Base-by-base conservation (phyloP, 2,797 vertebrate genomes). In the Coendou prehensilis region DNA sequence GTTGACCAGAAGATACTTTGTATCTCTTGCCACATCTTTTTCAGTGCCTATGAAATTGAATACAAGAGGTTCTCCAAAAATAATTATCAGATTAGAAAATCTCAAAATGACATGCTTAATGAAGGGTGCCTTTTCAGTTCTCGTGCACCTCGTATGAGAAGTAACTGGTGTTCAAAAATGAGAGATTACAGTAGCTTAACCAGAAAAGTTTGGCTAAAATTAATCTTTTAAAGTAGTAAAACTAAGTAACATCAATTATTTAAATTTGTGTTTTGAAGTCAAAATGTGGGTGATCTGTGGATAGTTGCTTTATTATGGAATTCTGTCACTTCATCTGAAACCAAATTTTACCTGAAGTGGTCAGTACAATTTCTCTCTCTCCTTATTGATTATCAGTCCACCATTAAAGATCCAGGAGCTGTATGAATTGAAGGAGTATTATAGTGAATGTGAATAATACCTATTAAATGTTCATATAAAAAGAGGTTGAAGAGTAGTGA, bases 241-340 rank as follows among this genome's bases (percentile, higher is more conserved):
- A 45, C 28, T 71, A 81, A 79, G 20, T 75, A 50, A 67, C 80
- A 87, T 87, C 41, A 56, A 69, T 85, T 9, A 82, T 63, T 78
- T 61, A 94, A 81, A 56, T 83, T 93, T 91, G 18, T 20, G 81
- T 59, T 93, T 97, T 89, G 69, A 92, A 89, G 5, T 28, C 83
- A 95, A 14, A 30, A 78, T 88, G 41, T 63, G 17, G 17, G 18
- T 71, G 59, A 82, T 47, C 22, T 18, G 37, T 90, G 54, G 28
- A 75, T 64, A 84, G 33, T 57, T 80, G 69, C 28, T 91, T 82
- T 73, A 78, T 75, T 76, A 50, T 47, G 90, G n/a, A 91, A 93
- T 82, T 69, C 37, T 86, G 37, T 47, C 30, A 54, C 41, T 41
- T 92, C 23, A 82, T 30, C n/a, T 73, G 64, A 92, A 82, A 17